phyloP scores from a whole-genome alignment of 2,888 invertebrate species.

The Dichetophora obliterata region DNA sequence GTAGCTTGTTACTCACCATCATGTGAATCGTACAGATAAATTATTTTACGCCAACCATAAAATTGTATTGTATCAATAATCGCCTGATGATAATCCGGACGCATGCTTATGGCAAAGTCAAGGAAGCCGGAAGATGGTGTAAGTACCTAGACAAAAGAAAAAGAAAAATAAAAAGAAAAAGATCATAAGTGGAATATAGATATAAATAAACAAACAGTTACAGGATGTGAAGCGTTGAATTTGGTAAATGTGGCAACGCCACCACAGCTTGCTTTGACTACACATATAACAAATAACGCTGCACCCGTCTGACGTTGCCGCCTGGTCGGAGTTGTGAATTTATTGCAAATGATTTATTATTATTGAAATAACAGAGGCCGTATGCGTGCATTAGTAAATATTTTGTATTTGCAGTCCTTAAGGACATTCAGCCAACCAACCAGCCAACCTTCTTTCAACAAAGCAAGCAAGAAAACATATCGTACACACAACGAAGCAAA shows the following conservation, averaged over 20 bases:
- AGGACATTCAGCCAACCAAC: too few species aligned
- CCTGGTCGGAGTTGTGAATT: background rate
- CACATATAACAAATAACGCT: slow-evolving; percentile 2
- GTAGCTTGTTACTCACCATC: slow-evolving; percentile 74
- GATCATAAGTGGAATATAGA: background rate
- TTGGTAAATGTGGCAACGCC: background rate
- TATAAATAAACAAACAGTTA: slow-evolving; percentile 16
- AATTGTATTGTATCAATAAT: slow-evolving; percentile 94
- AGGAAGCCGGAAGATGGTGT: slow-evolving; percentile 90
- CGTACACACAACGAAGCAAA: too few species aligned
- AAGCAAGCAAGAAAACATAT: too few species aligned
- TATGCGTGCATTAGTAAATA: slow-evolving; percentile 27
- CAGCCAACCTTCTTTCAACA: too few species aligned
- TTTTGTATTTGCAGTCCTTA: too few species aligned
- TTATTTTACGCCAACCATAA: slow-evolving; percentile 86
- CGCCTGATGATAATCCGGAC: slow-evolving; percentile 95
- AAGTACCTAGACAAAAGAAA: slow-evolving; percentile 74
- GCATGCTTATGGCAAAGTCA: slow-evolving; percentile 92
- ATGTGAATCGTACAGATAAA: slow-evolving; percentile 84
- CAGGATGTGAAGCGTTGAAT: slow-evolving; percentile 14
- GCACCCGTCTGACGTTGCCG: background rate
- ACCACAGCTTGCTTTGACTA: background rate
- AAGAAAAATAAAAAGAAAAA: slow-evolving; percentile 24
- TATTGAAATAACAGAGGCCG: slow-evolving; percentile 64
- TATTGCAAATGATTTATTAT: slow-evolving; percentile 58